Base-by-base conservation (phyloP, 2,113 vertebrate genomes). In the Machaerirhynchus nigripectus region DNA sequence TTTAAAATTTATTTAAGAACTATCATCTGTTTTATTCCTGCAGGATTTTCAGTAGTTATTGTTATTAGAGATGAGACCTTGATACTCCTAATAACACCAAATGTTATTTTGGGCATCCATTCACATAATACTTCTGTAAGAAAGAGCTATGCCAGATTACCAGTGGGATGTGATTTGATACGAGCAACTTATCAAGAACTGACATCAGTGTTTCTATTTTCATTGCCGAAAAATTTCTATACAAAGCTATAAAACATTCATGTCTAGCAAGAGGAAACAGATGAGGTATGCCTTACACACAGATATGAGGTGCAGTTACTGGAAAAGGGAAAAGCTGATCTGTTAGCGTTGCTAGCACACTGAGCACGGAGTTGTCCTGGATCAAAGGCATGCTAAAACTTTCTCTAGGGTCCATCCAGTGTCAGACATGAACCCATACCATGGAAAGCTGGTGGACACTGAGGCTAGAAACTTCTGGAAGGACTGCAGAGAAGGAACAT, bases 41-140 rank as follows among this genome's bases (percentile, higher is more conserved):
- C 10, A 82, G 55, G 63, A 80, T 82, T 30, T 97, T 95, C 59
- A 79, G 57, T 69, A 96, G 94, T 92, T 94, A 95, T 77, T 93
- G 92, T 96, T 97, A 91, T 94, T 96, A 94, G 95, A 96, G 91
- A 91, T 47, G 82, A 97, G 93, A 96, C 8, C 21, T 95, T 96
- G 79, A 87, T 95, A 80, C 60, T 90, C 53, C 85, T 92, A 78
- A 83, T 81, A 96, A 81, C 88, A 93, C 28, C 61, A 86, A 94
- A 91, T 55, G 95, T 95, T 98, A 98, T 98, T 98, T 97, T 97
- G 87, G 95, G 97, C 89, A 95, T 96, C 94, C 90, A 95, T 95
- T 97, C 93, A 97, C 87, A 80, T 84, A 96, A 95, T 89, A 91
- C 96, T 97, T 95, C 87, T 93, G 86, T 86, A 94, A 96, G 96